Base-by-base conservation (phyloP, 2,797 vertebrate species). In the Craterocephalus amniculus region DNA sequence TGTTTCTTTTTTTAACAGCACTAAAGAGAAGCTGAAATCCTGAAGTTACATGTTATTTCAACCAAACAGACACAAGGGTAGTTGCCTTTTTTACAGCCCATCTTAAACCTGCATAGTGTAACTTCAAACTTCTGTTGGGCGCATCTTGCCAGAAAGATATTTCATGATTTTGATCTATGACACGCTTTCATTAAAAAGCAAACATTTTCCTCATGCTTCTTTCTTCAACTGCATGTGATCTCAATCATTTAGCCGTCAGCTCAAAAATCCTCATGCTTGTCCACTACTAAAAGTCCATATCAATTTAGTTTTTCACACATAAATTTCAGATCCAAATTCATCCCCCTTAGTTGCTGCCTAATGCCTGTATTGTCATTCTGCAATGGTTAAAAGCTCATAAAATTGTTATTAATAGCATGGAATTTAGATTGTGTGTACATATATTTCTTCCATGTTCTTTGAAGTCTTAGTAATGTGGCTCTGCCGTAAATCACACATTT, bases 191-290 rank as follows among this genome's bases (percentile, higher is more conserved):
- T 58, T 31, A 55, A 66, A 78, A 72, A 65, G 38, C 31, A 32
- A 66, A 67, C 62, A 70, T 14, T 16, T 79, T 74, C 48, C 61
- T 75, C 51, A 40, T 58, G 35, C 72, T 60, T 74, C 54, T 40
- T 56, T 36, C 54, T 67, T 73, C 31, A 20, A 36, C 70, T 31
- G 20, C 45, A 80, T 79, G 45, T 67, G 55, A 80, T 70, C 62
- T 71, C 40, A 38, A 78, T 87, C 52, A 62, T 70, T 78, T 72
- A 68, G 52, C 76, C 72, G 49, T 74, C 58, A 74, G 74, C 70
- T 6, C 40, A 68, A 32, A 67, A 68, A 24, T 73, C 78, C 62
- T 73, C 58, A 71, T 65, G 60, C 60, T 40, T 10, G 48, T 48
- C 60, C 7, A 0, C 40, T 49, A 43, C 60, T 79, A 63, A 80